These are phyloP conservation scores for Brachionus koreanus DNA, from an alignment of 1,140 invertebrate species.

Conservation along the genomic window DNA sequence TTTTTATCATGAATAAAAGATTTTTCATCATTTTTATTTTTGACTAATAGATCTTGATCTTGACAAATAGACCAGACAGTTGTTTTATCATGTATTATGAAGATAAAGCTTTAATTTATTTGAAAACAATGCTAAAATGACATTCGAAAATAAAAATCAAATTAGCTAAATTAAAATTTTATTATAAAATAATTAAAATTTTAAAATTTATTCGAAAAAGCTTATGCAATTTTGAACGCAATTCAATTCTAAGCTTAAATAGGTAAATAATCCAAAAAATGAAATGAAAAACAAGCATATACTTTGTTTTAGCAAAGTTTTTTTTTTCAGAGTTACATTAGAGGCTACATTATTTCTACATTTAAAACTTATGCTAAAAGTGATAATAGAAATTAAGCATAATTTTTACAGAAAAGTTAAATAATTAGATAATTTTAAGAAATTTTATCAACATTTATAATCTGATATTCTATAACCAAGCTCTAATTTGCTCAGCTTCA, in stretches of 20 bases:
- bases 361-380: no score
- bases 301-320: not conserved
- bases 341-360: not conserved
- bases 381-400: no score
- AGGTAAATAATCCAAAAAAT: not conserved
- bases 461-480: no score
- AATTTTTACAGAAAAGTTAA: not conserved
- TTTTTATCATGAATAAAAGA: not conserved
- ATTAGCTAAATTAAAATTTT: not conserved
- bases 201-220: not conserved
- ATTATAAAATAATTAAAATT: not conserved
- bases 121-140: not conserved
- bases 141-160: not conserved
- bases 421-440: not conserved
- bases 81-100: not conserved
- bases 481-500: no score
- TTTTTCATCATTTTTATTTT: not conserved
- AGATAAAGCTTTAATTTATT: not conserved
- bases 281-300: not conserved
- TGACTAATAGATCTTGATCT: not conserved
- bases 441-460: not conserved
- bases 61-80: not conserved
- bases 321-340: not conserved
- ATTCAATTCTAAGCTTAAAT: not conserved
- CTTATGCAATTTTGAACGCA: not conserved